Base-by-base conservation (phyloP, 2,113 vertebrate genomes). In the Festucalex cinctus region DNA sequence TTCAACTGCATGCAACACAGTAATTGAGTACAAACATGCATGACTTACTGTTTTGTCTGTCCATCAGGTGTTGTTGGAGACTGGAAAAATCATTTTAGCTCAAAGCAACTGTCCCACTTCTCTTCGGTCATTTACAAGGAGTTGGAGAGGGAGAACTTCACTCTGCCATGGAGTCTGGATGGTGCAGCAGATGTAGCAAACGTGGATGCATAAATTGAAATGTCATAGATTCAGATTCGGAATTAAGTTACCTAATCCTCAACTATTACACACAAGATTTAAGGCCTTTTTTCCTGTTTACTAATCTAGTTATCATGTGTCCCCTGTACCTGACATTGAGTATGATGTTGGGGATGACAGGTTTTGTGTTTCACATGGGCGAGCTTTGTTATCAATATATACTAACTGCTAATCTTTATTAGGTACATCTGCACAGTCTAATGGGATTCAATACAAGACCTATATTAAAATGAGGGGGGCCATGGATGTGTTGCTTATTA, bases 1-100 rank as follows among this genome's bases (percentile, higher is more conserved):
- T 13, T 13, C 28, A 19, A 59, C 57, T 20, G 32, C n/a, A 19
- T 49, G 20, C 19, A n/a, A 17, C 48, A 20, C 48, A 0, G 1
- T 49, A 20, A 20, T 6, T 7, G 20, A 7, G 20, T 8, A 49
- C 9, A 41, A 41, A 41, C 12, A 41, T 41, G 39, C 39, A 41
- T 41, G 39, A 16, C 19, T 57, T 4, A 7, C 46, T n/a, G 48
- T 44, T 26, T 62, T 78, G 20, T 78, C n/a, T 44, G 68, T 63
- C 51, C 81, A 57, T 9, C 79, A 94, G 93, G 93, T 3, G n/a
- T 89, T 39, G 41, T 35, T 58, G 93, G 93, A 28, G 93, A 94
- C 70, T 94, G 93, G 93, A 93, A 91, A 75, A 93, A 91, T 17
- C 82, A 94, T 75, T 91, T 94, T 67, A 93, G 63, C 7, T 46